Evolutionary conservation across 2,888 invertebrate genomes (phyloP).

Genomic region (Caenorhabditis parvicauda): DNA sequence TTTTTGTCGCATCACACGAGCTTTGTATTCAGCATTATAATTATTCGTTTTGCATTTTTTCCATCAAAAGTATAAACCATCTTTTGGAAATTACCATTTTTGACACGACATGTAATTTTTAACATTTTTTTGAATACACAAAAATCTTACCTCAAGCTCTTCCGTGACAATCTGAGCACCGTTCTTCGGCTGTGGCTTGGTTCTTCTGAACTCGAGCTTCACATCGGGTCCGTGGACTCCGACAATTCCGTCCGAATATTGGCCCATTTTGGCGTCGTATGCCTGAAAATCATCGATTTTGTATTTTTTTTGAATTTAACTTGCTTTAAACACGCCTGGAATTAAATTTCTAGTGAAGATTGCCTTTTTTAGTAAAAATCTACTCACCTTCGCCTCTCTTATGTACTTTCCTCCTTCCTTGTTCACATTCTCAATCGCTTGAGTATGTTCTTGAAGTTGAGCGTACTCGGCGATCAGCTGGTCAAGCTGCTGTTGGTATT

Average conservation of each 20-base stretch:
- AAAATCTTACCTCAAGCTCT: slow-evolving; percentile 58
- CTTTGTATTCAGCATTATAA: too few species aligned
- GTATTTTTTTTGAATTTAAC: slow-evolving; percentile 2
- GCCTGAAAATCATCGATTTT: slow-evolving; percentile 70
- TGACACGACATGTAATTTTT: background rate
- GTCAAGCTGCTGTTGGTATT: slow-evolving; percentile 61
- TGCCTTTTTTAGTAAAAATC: background rate
- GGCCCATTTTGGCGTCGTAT: slow-evolving; percentile 80
- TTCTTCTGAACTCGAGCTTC: slow-evolving; percentile 46
- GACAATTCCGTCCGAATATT: slow-evolving; percentile 77
- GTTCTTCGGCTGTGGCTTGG: slow-evolving; percentile 58
- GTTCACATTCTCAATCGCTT: slow-evolving; percentile 91
- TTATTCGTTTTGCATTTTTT: too few species aligned
- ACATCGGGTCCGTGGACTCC: slow-evolving; percentile 54
- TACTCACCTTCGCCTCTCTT: slow-evolving; percentile 88
- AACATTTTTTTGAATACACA: background rate
- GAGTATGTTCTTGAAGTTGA: slow-evolving; percentile 85
- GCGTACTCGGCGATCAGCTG: slow-evolving; percentile 75
- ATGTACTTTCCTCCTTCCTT: slow-evolving; percentile 90
- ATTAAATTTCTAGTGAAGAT: background rate
- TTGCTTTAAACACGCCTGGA: background rate
- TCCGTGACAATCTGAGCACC: slow-evolving; percentile 59
- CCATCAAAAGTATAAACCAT: too few species aligned
- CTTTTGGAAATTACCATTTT: too few species aligned
- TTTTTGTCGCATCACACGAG: too few species aligned